Base-by-base conservation (phyloP, 2,113 vertebrate species). In the Peromyscus leucopus region DNA sequence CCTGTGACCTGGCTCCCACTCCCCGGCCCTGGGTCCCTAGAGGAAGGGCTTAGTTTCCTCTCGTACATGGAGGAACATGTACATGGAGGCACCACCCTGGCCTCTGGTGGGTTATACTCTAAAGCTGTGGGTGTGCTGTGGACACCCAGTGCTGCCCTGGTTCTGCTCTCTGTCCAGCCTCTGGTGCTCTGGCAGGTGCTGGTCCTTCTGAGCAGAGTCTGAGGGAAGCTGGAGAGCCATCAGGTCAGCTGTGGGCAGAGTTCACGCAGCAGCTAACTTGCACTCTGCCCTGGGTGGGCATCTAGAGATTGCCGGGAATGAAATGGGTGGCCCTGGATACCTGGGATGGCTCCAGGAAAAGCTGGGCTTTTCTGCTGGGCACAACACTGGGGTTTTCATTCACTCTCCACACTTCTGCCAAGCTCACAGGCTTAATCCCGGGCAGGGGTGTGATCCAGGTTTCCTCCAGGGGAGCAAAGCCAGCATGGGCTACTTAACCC, bases 381-480 rank as follows among this genome's bases (percentile, higher is more conserved):
- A 4, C 39, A 76, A 46, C 69, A 8, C 0, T 33, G 72, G 4
- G 15, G 8, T 42, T 65, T 75, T 71, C 7, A 57, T 0, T 2
- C 22, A 31, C 4, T 51, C 85, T 17, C 75, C 42, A 39, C 26
- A 3, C 8, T 0, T 5, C 33, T 11, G 16, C 57, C 83, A 24
- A 89, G 86, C 65, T 36, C 36, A 31, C 39, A 33, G 39, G 22
- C 48, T 74, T 46, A 28, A n/a, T 16, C 75, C 89, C 12, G 31
- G 59, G 22, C 22, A 26, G 65, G 72, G 6, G 7, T 4, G 6
- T 22, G 84, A 92, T 42, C 22, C 67, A 63, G 69, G 65, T 59
- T 83, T 79, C 55, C 33, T 80, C 55, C 83, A 7, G 5, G 71
- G 33, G 48, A 78, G 8, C n/a, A 3, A 13, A 71, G 36, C 61